These are phyloP conservation scores for Heliocidaris erythrogramma DNA, from an alignment of 35 echinoderm and acorn worm genomes.

Conservation along the genomic window DNA sequence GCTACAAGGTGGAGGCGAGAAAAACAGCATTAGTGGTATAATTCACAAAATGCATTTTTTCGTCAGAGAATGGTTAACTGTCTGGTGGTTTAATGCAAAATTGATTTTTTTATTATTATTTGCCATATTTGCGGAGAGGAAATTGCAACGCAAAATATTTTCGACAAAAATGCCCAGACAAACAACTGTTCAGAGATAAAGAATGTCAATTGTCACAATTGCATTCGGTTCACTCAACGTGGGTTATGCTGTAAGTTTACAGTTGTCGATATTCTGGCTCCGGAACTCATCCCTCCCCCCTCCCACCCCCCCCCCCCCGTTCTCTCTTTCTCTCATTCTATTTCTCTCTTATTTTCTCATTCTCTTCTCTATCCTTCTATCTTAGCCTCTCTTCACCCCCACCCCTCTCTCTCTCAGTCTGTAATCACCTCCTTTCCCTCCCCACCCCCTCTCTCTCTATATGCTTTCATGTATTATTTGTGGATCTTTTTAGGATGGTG, in stretches of 20 bases:
- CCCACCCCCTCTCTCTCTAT: neutral
- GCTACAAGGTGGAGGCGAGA: neutral
- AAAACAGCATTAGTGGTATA: neutral
- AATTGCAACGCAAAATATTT: constrained; percentile 1
- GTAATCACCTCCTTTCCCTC: neutral
- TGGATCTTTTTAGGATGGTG: neutral
- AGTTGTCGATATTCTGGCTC: neutral
- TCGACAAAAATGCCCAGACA: neutral
- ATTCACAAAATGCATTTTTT: neutral
- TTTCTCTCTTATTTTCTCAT: too few species aligned
- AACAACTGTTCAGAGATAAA: constrained; percentile 5
- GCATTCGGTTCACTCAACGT: neutral
- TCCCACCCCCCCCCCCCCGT: too few species aligned
- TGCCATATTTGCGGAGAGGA: constrained; percentile 8
- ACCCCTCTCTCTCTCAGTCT: neutral
- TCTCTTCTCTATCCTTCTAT: too few species aligned
- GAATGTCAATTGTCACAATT: neutral
- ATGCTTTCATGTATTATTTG: neutral
- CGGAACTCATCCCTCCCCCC: neutral
- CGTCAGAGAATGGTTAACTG: neutral
- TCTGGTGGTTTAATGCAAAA: neutral
- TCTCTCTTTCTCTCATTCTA: too few species aligned
- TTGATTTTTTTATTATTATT: neutral
- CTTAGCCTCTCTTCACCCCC: too few species aligned
- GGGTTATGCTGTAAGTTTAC: neutral